phyloP scores from a whole-genome alignment of 92 coral and sea anemone genomes.

The Actinostola sp. region DNA sequence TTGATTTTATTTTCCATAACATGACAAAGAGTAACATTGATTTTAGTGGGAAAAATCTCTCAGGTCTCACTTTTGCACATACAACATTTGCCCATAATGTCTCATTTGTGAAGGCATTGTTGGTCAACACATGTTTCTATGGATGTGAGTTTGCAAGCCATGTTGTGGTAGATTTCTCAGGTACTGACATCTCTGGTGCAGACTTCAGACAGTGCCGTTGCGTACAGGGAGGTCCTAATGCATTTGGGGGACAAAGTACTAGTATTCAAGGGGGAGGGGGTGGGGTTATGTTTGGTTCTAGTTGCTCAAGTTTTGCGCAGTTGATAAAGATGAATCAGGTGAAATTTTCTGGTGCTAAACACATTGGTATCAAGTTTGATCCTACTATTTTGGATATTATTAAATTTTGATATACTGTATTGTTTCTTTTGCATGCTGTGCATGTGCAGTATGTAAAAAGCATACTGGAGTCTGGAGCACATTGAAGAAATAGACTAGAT shows the following conservation, averaged over 20 bases:
- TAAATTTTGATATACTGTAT: slow-evolving; percentile 33
- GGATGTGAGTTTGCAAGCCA: slow-evolving; percentile 99
- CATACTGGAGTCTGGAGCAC: no score
- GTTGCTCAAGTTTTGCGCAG: slow-evolving; percentile 94
- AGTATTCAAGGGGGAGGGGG: slow-evolving; percentile 69
- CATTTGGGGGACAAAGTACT: slow-evolving; percentile 72
- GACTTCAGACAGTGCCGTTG: slow-evolving; percentile 98
- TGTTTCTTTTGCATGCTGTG: no score
- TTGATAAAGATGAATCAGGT: slow-evolving; percentile 86
- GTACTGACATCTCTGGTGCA: slow-evolving; percentile 90
- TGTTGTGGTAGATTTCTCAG: slow-evolving; percentile 86
- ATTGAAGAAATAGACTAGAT: no score
- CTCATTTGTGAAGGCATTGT: slow-evolving; percentile 69
- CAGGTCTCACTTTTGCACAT: slow-evolving; percentile 92
- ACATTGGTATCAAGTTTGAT: slow-evolving; percentile 94
- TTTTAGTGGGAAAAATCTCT: slow-evolving; percentile 80
- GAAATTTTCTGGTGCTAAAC: slow-evolving; percentile 81
- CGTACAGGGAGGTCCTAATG: slow-evolving; percentile 83
- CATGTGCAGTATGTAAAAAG: no score
- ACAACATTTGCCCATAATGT: slow-evolving; percentile 97
- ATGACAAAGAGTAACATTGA: slow-evolving; percentile 94
- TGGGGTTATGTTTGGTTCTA: slow-evolving; percentile 97
- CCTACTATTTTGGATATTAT: slow-evolving; percentile 80
- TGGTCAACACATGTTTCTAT: slow-evolving; percentile 86
- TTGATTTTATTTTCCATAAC: slow-evolving; percentile 79